A percentile compares a stretch with the other conserved stretches of the same genome.
Conservation (phyloP, 2,888 invertebrate genomes). For the Acronicta aceris region DNA sequence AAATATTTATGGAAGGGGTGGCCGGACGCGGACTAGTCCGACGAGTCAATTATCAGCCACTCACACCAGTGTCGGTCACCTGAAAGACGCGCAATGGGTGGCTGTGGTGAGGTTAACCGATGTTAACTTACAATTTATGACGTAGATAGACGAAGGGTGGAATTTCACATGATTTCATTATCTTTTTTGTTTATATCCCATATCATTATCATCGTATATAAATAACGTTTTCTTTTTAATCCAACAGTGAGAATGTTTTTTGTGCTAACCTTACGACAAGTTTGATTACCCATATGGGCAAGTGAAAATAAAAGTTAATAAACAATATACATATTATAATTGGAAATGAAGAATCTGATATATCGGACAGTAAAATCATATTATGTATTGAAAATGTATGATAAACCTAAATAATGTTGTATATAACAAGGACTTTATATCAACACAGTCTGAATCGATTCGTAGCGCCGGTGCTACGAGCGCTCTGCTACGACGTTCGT, state of each 20-base stretch:
- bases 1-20: slow-evolving; percentile 89
- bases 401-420: no score
- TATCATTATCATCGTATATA: slow-evolving; percentile 61
- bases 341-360: no score
- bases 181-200: slow-evolving; percentile 62
- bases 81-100: slow-evolving; percentile 84
- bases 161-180: slow-evolving; percentile 78
- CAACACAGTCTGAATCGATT: slow-evolving; percentile 49
- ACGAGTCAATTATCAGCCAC: slow-evolving; percentile 86
- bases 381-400: no score
- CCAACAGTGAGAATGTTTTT: slow-evolving; percentile 45
- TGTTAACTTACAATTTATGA: slow-evolving; percentile 80
- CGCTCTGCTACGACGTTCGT: slow-evolving; percentile 76
- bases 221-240: slow-evolving; percentile 61
- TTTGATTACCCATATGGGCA: slow-evolving; percentile 20
- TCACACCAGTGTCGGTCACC: slow-evolving; percentile 68
- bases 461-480: slow-evolving; percentile 79
- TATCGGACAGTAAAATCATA: neutral
- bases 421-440: slow-evolving; percentile 2
- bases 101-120: slow-evolving; percentile 72
- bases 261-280: slow-evolving; percentile 27
- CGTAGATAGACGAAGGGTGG: slow-evolving; percentile 73
- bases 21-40: slow-evolving; percentile 79
- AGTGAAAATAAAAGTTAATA: slow-evolving; percentile 24
- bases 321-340: slow-evolving; percentile 1